phyloP scores from a whole-genome alignment of 92 coral and sea anemone species.

The Phenganax stokvisi region DNA sequence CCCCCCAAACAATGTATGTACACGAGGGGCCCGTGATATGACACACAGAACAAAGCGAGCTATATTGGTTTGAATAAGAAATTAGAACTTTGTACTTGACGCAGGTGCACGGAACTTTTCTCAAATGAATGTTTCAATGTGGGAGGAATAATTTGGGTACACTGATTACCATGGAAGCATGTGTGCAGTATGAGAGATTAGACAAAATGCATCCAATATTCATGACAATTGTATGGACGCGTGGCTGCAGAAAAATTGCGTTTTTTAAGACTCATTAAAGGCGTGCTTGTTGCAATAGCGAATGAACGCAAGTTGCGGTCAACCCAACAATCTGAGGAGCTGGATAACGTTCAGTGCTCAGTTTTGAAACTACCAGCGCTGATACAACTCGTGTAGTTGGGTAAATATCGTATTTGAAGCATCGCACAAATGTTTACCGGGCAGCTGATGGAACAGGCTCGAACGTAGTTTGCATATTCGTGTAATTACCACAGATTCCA shows the following conservation, averaged over 20 bases:
- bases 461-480: slow-evolving; percentile 31
- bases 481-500: slow-evolving; percentile 13
- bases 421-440: not conserved
- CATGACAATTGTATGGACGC: slow-evolving; percentile 19
- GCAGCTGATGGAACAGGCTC: slow-evolving; percentile 22
- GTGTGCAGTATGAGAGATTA: not conserved
- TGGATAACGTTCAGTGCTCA: not conserved
- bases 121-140: not conserved
- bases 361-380: not conserved
- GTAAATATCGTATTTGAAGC: not conserved
- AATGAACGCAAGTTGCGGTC: slow-evolving; percentile 13
- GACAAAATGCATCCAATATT: slow-evolving; percentile 4
- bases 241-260: not conserved
- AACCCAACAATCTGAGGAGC: slow-evolving; percentile 5
- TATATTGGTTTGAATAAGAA: not conserved
- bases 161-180: not conserved
- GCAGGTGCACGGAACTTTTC: slow-evolving; percentile 12
- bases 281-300: not conserved
- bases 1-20: not conserved
- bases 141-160: not conserved
- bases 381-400: not conserved
- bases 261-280: not conserved
- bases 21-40: not conserved
- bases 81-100: slow-evolving; percentile 16
- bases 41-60: not conserved